Evolutionary conservation across 2,797 vertebrate species (phyloP), one percentile per base, ranked within the genome.

Genomic region (Spondyliosoma cantharus): DNA sequence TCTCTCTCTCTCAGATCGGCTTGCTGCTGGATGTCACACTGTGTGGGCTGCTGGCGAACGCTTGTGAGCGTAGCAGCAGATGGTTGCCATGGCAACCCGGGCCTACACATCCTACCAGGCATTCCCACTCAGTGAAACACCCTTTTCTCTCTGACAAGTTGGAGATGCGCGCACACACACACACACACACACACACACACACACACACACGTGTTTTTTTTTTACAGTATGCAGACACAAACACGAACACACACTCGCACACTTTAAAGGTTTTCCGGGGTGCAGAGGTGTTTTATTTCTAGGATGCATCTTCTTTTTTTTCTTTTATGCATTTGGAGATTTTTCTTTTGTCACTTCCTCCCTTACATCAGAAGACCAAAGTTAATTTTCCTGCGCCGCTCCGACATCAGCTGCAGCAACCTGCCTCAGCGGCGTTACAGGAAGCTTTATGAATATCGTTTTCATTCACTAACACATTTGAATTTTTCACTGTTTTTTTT

Each of bases 21-120:
- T 89, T 83, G 81, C 85, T 93, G 88, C 86, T 93, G 88, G 89
- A 91, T 94, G 92, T 93, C 93, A 93, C 93, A 92, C 74, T 95
- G 95, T 94, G 95, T 95, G 95, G 95, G 95, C 90, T 85, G 95
- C 85, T 85, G 83, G 80, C 87, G 85, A 93, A 86, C 75, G 88
- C 87, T 93, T 89, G 93, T 89, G 87, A 94, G 91, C 74, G 78
- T 93, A 94, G 92, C 93, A 94, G 94, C 95, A 95, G 95, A 95
- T 95, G 94, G 94, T 95, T 94, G 91, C 94, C 91, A 92, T 93
- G 81, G 93, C 72, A 94, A 95, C 94, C 78, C n/a, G 91, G 93
- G 93, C 94, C 95, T 94, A 94, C 95, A 94, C 94, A 90, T 94
- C 92, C 93, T 93, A 94, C 93, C 93, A 95, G 95, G 95, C 95